Evolutionary conservation across 2,888 invertebrate species (phyloP).

Genomic region (Caenorhabditis sp.): DNA sequence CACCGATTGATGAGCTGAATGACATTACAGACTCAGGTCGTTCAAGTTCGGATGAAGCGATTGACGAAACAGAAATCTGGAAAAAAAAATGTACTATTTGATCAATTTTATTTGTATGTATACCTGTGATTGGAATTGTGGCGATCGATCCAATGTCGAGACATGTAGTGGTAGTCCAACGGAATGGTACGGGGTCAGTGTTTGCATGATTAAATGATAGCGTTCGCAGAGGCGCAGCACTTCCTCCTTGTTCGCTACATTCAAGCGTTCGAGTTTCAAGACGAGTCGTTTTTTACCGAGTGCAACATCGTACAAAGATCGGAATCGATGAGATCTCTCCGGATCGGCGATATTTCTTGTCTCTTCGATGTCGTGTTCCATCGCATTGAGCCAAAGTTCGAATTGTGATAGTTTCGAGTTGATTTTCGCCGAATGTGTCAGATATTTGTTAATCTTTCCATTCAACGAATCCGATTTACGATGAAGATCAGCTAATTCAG

Average conservation of each 20-base stretch:
- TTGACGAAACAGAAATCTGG: conserved; percentile 55
- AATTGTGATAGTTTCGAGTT: conserved; percentile 59
- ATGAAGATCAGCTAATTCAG: conserved; percentile 55
- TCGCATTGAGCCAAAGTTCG: conserved; percentile 59
- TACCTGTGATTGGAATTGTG: conserved; percentile 55
- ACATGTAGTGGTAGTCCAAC: conserved; percentile 50
- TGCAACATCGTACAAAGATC: conserved; percentile 23
- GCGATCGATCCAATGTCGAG: conserved; percentile 41
- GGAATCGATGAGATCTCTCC: conserved; percentile 30
- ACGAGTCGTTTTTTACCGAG: conserved; percentile 50
- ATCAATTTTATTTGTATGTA: not conserved
- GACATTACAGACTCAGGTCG: conserved; percentile 56
- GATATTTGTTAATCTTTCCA: conserved; percentile 47
- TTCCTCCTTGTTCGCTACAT: conserved; percentile 52
- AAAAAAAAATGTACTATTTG: conserved; percentile 8
- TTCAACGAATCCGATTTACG: conserved; percentile 49
- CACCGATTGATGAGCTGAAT: conserved; percentile 45
- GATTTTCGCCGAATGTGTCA: conserved; percentile 49
- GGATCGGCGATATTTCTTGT: conserved; percentile 31
- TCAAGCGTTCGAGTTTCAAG: conserved; percentile 50
- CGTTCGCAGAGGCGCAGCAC: conserved; percentile 49
- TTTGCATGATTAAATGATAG: conserved; percentile 46
- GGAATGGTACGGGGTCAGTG: conserved; percentile 43
- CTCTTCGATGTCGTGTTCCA: conserved; percentile 45
- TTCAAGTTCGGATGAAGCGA: conserved; percentile 57